phyloP scores from a whole-genome alignment of 2,888 invertebrate species.

The Erpobdella octoculata region DNA sequence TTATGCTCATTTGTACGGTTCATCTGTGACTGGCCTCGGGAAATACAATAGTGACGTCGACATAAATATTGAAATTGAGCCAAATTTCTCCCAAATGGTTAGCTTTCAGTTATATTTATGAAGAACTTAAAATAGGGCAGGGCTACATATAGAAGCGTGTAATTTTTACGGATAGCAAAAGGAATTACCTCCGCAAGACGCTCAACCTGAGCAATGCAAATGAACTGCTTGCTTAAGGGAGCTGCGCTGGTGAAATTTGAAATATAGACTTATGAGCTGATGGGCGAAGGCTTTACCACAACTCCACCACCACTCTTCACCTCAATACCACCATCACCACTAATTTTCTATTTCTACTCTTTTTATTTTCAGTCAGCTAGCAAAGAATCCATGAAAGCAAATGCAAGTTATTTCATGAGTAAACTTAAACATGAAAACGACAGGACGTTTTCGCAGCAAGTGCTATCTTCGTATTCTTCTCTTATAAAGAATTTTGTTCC shows the following conservation, averaged over 20 bases:
- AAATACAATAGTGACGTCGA: slow-evolving; percentile 25
- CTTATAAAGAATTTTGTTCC: slow-evolving; percentile 67
- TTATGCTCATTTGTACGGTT: slow-evolving; percentile 67
- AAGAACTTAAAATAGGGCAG: no score
- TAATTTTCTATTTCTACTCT: background rate
- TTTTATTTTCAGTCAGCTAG: background rate
- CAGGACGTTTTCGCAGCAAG: slow-evolving; percentile 62
- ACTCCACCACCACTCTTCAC: no score
- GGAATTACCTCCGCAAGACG: no score
- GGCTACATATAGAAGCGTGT: no score
- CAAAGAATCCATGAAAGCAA: background rate
- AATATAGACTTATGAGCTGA: no score
- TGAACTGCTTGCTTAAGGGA: no score
- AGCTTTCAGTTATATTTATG: no score
- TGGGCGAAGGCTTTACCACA: no score
- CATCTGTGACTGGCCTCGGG: slow-evolving; percentile 81
- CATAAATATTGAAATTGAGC: slow-evolving; percentile 2
- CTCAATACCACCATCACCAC: background rate
- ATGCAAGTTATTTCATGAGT: slow-evolving; percentile 58
- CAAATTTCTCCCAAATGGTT: no score
- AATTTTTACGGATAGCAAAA: no score
- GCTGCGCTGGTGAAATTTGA: no score
- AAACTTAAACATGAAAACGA: slow-evolving; percentile 58
- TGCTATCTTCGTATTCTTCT: slow-evolving; percentile 68
- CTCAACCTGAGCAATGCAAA: no score